Percentiles rank a stretch among this genome's conserved stretches.
These are phyloP conservation scores for Myripristis jacobus DNA, from an alignment of 2,797 vertebrate genomes.

Conservation along the genomic window DNA sequence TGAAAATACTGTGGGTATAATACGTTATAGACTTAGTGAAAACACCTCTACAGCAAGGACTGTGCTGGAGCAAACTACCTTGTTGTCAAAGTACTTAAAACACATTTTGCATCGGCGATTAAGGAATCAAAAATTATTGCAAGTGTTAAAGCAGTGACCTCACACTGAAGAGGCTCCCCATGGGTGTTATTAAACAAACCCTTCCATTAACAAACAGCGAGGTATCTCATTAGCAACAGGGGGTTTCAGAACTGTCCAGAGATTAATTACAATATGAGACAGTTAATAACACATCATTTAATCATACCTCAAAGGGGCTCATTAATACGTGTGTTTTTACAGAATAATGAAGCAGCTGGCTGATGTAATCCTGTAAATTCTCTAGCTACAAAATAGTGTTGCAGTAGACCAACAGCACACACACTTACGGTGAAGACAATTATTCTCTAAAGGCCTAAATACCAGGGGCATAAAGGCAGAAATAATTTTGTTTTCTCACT, in stretches of 20 bases:
- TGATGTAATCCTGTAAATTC: constrained; percentile 58
- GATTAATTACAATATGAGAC: constrained; percentile 76
- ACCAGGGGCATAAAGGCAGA: no score
- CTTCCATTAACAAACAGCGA: constrained; percentile 52
- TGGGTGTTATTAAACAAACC: constrained; percentile 43
- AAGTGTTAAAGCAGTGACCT: background rate
- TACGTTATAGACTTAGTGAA: background rate
- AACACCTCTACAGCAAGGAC: background rate
- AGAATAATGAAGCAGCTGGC: constrained; percentile 32
- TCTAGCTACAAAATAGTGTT: constrained; percentile 7
- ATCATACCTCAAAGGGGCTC: constrained; percentile 69
- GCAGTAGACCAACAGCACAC: background rate
- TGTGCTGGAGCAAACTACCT: background rate
- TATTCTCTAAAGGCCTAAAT: background rate
- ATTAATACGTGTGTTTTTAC: constrained; percentile 73
- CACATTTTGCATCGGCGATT: background rate
- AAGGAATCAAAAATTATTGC: constrained; percentile 21
- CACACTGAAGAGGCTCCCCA: constrained; percentile 14
- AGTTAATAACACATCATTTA: constrained; percentile 70
- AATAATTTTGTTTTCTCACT: background rate
- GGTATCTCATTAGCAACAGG: constrained; percentile 31
- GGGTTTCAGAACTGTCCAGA: constrained; percentile 52
- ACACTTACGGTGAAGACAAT: background rate
- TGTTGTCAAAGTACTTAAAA: background rate
- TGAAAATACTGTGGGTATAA: no score